Base-by-base conservation (phyloP, 2,113 vertebrate species). In the Tinamus guttatus region DNA sequence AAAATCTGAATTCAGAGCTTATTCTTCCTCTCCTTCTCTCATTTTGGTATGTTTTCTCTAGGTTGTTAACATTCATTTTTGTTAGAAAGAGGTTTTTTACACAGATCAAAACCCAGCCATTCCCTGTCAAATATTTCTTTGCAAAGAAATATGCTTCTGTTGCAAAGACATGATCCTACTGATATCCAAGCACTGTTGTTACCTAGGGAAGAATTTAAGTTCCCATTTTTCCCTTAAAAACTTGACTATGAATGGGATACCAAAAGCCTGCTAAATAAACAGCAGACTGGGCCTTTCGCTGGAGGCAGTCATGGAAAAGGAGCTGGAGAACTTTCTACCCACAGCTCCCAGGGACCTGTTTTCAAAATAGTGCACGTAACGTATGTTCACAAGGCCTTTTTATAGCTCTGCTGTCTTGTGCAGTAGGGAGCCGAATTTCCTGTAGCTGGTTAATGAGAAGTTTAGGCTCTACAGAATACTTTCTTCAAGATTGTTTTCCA, bases 81-180 rank as follows among this genome's bases (percentile, higher is more conserved):
- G 5, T 58, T 58, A 21, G 41, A 88, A 78, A 56, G 62, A 13
- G 70, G 27, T 47, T 70, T 85, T 89, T 70, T 30, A 24, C 0
- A 0, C 15, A 24, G 28, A 41, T 41, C 28, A 89, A 81, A 30
- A 3, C 18, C 21, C 5, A 0, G n/a, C 51, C 2, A 5, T 65
- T 65, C n/a, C 21, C 34, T 13, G 11, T 45, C 52, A 76, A 28
- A 7, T 38, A 51, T 11, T 59, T n/a, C 32, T 60, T 36, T n/a
- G n/a, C n/a, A n/a, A n/a, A n/a, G n/a, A n/a, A n/a, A n/a, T n/a
- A n/a, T n/a, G n/a, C n/a, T n/a, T 52, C n/a, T 59, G 9, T 54
- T 34, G 21, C 28, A 28, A 5, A 2, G 13, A 34, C 51, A 12
- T 43, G 62, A 36, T 13, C 5, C 20, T 18, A 0, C 24, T 16